Evolutionary conservation across 1,140 invertebrate species (phyloP), one percentile per base, ranked within the genome.

Genomic region (Dendrolimus punctatus): DNA sequence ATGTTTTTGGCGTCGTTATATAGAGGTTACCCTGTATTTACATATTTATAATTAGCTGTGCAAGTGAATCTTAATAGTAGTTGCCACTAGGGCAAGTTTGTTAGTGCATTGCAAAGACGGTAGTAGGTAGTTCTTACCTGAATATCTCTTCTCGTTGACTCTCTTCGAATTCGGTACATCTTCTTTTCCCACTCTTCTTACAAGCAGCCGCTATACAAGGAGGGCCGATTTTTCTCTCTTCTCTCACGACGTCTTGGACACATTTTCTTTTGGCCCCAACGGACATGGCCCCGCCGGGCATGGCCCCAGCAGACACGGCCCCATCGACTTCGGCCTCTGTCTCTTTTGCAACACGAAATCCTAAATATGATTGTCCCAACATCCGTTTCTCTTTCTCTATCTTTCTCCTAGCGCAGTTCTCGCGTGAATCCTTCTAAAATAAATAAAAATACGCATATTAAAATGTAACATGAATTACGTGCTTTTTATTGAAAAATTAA

Each of bases 381-480:
- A 76, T 79, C 2, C 76, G 48, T 53, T 75, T 75, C n/a, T 69
- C 53, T 41, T 76, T 76, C 49, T 73, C 72, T 58, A 60, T 59
- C 57, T 51, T 65, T 36, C 71, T 57, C 9, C 53, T 47, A 49
- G 69, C 66, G 0, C 63, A 57, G 57, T 70, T 73, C 4, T 64
- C 40, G 6, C 54, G 53, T 0, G 62, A 39, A 44, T 72, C 63
- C 46, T 62, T 68, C 46, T 68, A 66, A 68, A 71, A 53, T 40
- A 69, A 74, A 40, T 55, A 64, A n/a, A 8, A 50, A n/a, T 5
- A 39, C 5, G 8, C 7, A 39, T 6, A n/a, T 38, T 8, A n/a
- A 49, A 8, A 49, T 38, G 1, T 23, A 23, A 23, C 1, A 23
- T 23, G 23, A 3, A 23, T 23, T 23, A 23, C 23, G 23, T 23